phyloP scores from a whole-genome alignment of 2,113 vertebrate species.

The Amazona guildingii region DNA sequence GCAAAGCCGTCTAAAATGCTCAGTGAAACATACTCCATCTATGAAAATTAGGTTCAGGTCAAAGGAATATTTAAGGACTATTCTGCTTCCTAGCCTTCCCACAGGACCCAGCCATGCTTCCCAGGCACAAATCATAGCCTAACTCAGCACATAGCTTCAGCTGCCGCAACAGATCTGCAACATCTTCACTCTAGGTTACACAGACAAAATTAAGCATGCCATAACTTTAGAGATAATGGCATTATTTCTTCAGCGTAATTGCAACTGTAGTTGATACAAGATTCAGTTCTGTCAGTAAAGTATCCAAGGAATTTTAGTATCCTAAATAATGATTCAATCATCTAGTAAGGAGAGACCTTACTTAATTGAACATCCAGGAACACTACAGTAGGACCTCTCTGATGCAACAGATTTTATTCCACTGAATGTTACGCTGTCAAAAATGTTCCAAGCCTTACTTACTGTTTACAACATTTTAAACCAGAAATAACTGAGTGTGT shows the following conservation, averaged over 20 bases:
- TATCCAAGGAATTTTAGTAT: not conserved
- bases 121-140: not conserved
- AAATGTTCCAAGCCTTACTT: not conserved
- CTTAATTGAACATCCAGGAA: not conserved
- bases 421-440: not conserved
- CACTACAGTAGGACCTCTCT: not conserved
- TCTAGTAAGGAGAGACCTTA: not conserved
- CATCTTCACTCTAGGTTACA: not conserved
- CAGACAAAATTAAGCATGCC: not conserved
- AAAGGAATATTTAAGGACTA: slow-evolving; percentile 8
- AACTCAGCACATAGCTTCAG: not conserved
- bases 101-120: not conserved
- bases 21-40: not conserved
- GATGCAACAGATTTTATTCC: not conserved
- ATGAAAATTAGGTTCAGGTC: slow-evolving; percentile 11
- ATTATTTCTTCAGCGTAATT: not conserved
- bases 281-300: not conserved
- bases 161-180: not conserved
- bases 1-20: not conserved
- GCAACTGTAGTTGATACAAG: not conserved
- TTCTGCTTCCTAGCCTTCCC: not conserved
- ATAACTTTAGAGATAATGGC: not conserved
- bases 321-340: not conserved
- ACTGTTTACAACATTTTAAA: not conserved
- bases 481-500: not conserved